A percentile compares a stretch with the other conserved stretches of the same genome.
phyloP scores from a whole-genome alignment of 2,888 invertebrate genomes.

The Spodoptera littoralis region DNA sequence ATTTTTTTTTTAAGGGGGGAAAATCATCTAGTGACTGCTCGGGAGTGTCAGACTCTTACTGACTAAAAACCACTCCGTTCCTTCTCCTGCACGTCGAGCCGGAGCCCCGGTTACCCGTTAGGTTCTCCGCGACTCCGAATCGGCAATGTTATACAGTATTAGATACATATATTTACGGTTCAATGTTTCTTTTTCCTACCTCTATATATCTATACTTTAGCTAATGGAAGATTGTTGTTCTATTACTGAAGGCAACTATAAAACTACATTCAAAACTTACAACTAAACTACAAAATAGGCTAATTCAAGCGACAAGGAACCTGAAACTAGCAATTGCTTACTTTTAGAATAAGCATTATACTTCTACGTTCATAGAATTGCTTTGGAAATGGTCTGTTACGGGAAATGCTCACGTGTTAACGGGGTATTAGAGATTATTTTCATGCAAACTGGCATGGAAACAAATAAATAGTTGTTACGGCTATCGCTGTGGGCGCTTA shows the following conservation, averaged over 20 bases:
- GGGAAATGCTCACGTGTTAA: constrained; percentile 47
- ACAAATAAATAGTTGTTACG: constrained; percentile 51
- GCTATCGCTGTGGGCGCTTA: constrained; percentile 38
- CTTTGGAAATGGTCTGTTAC: constrained; percentile 35
- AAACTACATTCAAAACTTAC: neutral
- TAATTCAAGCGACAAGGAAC: constrained; percentile 20
- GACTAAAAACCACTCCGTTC: too few species aligned
- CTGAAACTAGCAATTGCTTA: constrained; percentile 27
- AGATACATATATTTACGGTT: too few species aligned
- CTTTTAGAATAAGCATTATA: constrained; percentile 39
- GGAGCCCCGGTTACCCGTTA: too few species aligned
- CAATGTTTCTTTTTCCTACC: too few species aligned
- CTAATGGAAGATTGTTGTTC: too few species aligned
- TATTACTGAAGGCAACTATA: neutral
- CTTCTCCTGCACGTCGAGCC: too few species aligned
- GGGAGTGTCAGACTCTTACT: too few species aligned
- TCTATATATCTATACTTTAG: too few species aligned
- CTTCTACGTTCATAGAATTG: constrained; percentile 30
- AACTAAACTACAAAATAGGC: neutral
- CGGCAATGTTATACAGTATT: too few species aligned
- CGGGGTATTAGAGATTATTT: constrained; percentile 39
- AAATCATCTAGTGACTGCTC: too few species aligned
- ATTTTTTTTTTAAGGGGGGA: too few species aligned
- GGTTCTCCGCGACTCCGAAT: too few species aligned
- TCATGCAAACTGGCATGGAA: constrained; percentile 48